Conservation (phyloP, 2,797 vertebrate genomes). For the Poliocrania exsul region DNA sequence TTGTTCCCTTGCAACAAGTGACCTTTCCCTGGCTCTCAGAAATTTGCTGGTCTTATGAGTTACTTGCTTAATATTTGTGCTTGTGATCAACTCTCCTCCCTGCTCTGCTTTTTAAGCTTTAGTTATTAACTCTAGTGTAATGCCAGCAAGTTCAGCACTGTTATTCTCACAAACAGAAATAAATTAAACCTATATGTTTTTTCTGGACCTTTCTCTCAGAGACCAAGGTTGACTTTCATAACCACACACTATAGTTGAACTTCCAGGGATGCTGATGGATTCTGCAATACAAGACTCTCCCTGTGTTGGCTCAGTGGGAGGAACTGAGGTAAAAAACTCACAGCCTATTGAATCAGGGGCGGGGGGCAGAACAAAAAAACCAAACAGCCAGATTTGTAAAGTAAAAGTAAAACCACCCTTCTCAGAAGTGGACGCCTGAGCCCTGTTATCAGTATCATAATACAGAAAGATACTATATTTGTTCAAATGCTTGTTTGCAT, state of each 20-base stretch:
- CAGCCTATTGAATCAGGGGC: background rate
- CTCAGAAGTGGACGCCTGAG: background rate
- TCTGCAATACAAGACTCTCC: background rate
- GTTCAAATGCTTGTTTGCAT: background rate
- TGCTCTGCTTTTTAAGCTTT: background rate
- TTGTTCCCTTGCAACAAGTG: background rate
- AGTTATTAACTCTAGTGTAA: background rate
- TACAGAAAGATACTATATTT: background rate
- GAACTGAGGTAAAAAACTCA: constrained; percentile 15
- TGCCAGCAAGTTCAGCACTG: background rate
- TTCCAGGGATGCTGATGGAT: constrained; percentile 7
- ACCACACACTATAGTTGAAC: constrained; percentile 18
- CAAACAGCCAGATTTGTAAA: background rate
- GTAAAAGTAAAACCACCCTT: background rate
- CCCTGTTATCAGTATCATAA: background rate
- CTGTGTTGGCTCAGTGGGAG: background rate
- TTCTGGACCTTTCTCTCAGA: background rate
- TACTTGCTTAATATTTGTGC: background rate
- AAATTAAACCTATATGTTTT: constrained; percentile 24
- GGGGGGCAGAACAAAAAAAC: background rate
- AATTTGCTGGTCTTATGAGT: background rate
- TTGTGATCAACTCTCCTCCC: background rate
- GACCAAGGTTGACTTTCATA: constrained; percentile 3
- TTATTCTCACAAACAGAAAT: background rate
- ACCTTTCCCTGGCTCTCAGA: background rate